Percentiles rank a stretch among this genome's conserved stretches.
Evolutionary conservation across 2,888 invertebrate genomes (phyloP).

Genomic region (Epistrophella euchroma): DNA sequence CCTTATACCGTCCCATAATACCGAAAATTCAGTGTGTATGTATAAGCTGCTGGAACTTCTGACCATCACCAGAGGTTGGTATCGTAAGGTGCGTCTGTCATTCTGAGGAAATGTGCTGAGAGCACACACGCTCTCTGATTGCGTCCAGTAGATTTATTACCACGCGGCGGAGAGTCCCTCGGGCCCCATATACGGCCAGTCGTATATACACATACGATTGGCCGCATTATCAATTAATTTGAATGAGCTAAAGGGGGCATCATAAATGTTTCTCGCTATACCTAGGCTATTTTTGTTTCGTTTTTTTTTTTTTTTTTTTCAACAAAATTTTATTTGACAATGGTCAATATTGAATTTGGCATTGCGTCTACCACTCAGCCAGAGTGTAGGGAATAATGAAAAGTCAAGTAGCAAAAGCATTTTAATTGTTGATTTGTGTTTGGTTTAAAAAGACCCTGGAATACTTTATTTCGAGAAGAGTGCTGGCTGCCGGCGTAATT

Average conservation of each 20-base stretch:
- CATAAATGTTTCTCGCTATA: slow-evolving; percentile 29
- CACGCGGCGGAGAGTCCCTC: slow-evolving; percentile 51
- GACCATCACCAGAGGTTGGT: slow-evolving; percentile 44
- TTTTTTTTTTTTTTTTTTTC: slow-evolving; percentile 4
- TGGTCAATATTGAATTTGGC: slow-evolving; percentile 59
- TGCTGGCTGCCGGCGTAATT: slow-evolving; percentile 34
- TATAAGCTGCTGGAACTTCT: slow-evolving; percentile 1
- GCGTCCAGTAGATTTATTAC: slow-evolving; percentile 68
- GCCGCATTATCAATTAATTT: slow-evolving; percentile 70
- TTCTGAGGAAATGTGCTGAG: slow-evolving; percentile 50
- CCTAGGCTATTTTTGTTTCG: slow-evolving; percentile 14
- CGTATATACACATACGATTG: slow-evolving; percentile 11
- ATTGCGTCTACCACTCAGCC: slow-evolving; percentile 12
- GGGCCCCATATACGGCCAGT: slow-evolving; percentile 45
- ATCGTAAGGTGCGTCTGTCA: slow-evolving; percentile 15
- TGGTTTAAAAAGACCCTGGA: not conserved
- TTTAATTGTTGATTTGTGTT: slow-evolving; percentile 54
- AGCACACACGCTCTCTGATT: slow-evolving; percentile 61
- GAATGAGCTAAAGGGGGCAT: slow-evolving; percentile 51
- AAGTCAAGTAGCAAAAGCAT: slow-evolving; percentile 53
- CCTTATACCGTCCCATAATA: slow-evolving; percentile 31
- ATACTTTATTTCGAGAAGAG: slow-evolving; percentile 35
- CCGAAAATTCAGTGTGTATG: slow-evolving; percentile 7
- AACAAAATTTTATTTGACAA: slow-evolving; percentile 46
- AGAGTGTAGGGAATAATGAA: slow-evolving; percentile 17